Conservation (phyloP, 2,888 invertebrate species). For the Polietes domitor region DNA sequence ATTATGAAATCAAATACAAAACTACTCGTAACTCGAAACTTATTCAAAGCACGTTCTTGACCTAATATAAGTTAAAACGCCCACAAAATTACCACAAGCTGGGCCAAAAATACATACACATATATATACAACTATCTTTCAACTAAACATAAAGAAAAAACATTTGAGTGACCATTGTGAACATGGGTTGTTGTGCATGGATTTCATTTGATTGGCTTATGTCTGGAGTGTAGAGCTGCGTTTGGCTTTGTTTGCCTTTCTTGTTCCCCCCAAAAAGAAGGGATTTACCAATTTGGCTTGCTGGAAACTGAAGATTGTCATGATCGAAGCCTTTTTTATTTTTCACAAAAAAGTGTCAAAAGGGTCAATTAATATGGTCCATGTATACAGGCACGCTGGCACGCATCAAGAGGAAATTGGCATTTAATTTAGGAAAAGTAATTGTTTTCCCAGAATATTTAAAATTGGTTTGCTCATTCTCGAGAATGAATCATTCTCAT, state of each 20-base stretch:
- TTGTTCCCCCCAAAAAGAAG: not conserved
- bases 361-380: slow-evolving; percentile 27
- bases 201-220: slow-evolving; percentile 67
- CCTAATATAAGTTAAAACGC: slow-evolving; percentile 79
- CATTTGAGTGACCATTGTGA: slow-evolving; percentile 37
- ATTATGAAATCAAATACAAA: slow-evolving; percentile 53
- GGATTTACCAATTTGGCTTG: slow-evolving; percentile 51
- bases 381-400: not conserved
- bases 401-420: not conserved
- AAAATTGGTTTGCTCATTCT: not conserved
- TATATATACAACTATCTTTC: slow-evolving; percentile 64
- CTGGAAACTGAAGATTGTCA: slow-evolving; percentile 34
- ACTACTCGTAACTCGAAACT: slow-evolving; percentile 32
- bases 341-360: slow-evolving; percentile 37
- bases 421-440: slow-evolving; percentile 15
- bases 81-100: slow-evolving; percentile 80
- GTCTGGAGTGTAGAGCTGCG: slow-evolving; percentile 68
- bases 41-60: slow-evolving; percentile 80
- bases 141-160: slow-evolving; percentile 28
- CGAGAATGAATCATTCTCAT: not conserved
- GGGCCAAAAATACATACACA: slow-evolving; percentile 68
- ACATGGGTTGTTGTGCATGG: slow-evolving; percentile 54
- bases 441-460: slow-evolving; percentile 28
- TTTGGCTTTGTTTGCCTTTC: not conserved
- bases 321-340: slow-evolving; percentile 6